phyloP scores from a whole-genome alignment of 2,113 vertebrate species.

The Asarcornis scutulata region DNA sequence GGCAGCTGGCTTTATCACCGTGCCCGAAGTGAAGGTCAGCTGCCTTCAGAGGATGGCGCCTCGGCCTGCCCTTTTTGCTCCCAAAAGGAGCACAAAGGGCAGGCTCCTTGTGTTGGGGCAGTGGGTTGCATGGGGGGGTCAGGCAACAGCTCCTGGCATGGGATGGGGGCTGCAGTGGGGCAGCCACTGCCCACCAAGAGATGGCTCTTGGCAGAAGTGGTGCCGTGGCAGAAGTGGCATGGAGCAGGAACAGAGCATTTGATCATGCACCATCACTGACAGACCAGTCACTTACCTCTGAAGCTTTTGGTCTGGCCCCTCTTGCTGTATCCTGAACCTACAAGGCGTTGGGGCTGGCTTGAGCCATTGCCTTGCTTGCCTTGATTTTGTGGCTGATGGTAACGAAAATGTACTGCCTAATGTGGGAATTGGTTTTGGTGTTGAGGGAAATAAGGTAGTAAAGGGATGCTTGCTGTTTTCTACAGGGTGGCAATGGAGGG shows the following conservation, averaged over 20 bases:
- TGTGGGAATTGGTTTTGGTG: neutral
- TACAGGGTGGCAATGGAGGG: neutral
- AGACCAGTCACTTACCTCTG: neutral
- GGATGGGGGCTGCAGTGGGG: too few relatives aligned
- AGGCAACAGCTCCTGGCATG: too few relatives aligned
- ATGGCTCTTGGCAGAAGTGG: too few relatives aligned
- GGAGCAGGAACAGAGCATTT: neutral
- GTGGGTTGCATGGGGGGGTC: too few relatives aligned
- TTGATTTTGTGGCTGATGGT: neutral
- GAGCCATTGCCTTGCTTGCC: neutral
- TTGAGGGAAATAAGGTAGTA: neutral
- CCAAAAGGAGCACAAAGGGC: neutral
- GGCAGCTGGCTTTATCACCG: neutral
- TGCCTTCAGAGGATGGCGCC: neutral
- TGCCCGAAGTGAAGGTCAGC: neutral
- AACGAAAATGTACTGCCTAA: neutral
- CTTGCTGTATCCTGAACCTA: neutral
- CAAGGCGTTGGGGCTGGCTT: neutral
- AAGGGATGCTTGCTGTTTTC: rapidly evolving
- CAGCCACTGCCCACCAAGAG: too few relatives aligned
- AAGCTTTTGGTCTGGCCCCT: neutral
- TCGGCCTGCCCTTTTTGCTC: neutral
- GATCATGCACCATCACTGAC: neutral
- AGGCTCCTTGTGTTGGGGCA: too few relatives aligned
- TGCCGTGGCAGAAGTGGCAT: neutral